Evolutionary conservation across 2,113 vertebrate species (phyloP).

Genomic region (Onychostruthus taczanowskii): DNA sequence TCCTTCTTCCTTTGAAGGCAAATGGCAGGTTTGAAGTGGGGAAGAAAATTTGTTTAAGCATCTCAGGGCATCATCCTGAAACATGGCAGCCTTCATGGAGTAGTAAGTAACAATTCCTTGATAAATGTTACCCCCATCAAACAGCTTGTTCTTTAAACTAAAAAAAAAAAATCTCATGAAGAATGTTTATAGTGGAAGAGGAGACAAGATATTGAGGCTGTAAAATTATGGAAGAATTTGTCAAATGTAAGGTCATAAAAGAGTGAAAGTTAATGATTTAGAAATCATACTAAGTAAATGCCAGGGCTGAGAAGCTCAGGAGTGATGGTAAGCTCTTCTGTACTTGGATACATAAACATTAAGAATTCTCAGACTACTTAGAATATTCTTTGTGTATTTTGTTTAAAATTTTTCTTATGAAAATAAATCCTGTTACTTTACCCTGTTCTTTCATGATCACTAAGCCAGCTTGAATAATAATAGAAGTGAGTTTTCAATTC

Average conservation of each 20-base stretch:
- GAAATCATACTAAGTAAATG: not conserved
- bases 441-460: not conserved
- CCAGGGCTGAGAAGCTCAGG: not conserved
- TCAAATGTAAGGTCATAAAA: not conserved
- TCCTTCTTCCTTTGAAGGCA: constrained; percentile 74
- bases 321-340: not conserved
- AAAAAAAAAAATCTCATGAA: not conserved
- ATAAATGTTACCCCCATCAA: not conserved
- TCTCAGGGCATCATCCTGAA: constrained; percentile 98
- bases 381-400: not conserved
- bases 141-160: not conserved
- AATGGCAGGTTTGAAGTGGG: constrained; percentile 98
- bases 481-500: not conserved
- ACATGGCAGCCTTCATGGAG: constrained; percentile 99
- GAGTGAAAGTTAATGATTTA: not conserved
- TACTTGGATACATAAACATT: not conserved
- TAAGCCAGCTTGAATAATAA: not conserved
- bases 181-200: not conserved
- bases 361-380: not conserved
- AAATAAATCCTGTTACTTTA: not conserved
- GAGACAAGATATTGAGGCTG: not conserved
- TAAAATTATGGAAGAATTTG: not conserved
- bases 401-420: not conserved
- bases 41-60: constrained; percentile 98
- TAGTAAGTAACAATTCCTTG: constrained; percentile 81